Percentiles rank a stretch among this genome's conserved stretches.
Evolutionary conservation across 92 coral and sea anemone species (phyloP).

Genomic region (Anthopleura xanthogrammica): DNA sequence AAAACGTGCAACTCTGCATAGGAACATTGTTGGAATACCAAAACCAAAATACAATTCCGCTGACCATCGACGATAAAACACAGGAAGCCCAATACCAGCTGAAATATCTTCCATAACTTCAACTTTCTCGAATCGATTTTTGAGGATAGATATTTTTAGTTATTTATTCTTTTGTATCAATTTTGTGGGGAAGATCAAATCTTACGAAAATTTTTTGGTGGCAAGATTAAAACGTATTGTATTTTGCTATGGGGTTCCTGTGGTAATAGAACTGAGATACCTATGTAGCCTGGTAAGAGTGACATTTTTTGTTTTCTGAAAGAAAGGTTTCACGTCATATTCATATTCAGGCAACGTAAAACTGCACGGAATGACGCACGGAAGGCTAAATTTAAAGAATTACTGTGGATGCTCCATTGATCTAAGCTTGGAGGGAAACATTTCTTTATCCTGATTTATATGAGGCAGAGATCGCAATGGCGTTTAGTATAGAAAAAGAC

Average conservation of each 20-base stretch:
- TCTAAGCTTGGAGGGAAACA: neutral
- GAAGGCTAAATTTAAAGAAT: neutral
- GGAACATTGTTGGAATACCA: conserved; percentile 11
- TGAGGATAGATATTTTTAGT: neutral
- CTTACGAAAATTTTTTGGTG: neutral
- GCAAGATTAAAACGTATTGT: too few relatives aligned
- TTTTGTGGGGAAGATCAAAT: neutral
- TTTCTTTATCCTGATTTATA: neutral
- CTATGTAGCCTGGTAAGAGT: conserved; percentile 27
- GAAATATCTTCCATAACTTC: neutral
- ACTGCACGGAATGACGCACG: too few relatives aligned
- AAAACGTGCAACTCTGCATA: conserved; percentile 6
- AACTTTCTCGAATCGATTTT: neutral
- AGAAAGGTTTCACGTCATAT: neutral
- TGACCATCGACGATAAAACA: neutral
- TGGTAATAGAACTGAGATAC: neutral
- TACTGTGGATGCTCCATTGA: neutral
- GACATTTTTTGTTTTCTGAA: neutral
- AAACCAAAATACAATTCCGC: conserved; percentile 16
- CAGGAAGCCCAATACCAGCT: conserved; percentile 10
- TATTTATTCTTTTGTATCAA: neutral
- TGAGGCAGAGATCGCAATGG: neutral
- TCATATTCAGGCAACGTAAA: neutral
- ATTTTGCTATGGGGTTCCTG: conserved; percentile 9
- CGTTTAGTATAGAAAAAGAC: conserved; percentile 56